Evolutionary conservation across 2,113 vertebrate genomes (phyloP).

Genomic region (Tachysurus fulvidraco): DNA sequence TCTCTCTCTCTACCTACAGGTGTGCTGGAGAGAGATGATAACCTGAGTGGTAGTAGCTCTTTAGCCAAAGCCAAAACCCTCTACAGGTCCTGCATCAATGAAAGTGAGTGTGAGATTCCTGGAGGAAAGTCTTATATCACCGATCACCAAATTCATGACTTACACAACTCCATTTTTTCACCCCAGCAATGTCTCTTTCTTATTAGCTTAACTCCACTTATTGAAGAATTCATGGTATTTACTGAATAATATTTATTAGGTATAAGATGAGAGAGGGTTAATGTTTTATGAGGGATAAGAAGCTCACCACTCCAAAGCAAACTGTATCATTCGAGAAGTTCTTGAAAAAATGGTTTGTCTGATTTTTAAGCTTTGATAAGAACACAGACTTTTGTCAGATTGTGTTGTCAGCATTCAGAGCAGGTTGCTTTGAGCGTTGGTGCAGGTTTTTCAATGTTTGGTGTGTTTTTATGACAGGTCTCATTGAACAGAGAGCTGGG

Average conservation of each 20-base stretch:
- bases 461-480: slow-evolving; percentile 65
- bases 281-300: not conserved
- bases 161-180: not conserved
- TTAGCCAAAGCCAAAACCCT: slow-evolving; percentile 90
- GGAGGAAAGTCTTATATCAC: not conserved
- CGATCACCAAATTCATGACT: not conserved
- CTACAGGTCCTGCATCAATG: slow-evolving; percentile 90
- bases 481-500: slow-evolving; percentile 84
- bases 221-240: not conserved
- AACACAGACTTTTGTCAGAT: not conserved
- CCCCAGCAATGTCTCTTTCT: not conserved
- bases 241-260: not conserved
- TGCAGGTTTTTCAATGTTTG: not conserved
- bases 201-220: not conserved
- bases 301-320: not conserved
- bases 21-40: slow-evolving; percentile 79
- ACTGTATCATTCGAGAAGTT: not conserved
- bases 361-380: not conserved
- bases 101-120: slow-evolving; percentile 78
- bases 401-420: not conserved
- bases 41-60: slow-evolving; percentile 66
- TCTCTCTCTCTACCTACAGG: slow-evolving; percentile 73
- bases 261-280: not conserved
- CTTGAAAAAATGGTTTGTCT: not conserved
- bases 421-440: not conserved